Base-by-base conservation (phyloP, 2,113 vertebrate species). In the Oenanthe oenanthe region DNA sequence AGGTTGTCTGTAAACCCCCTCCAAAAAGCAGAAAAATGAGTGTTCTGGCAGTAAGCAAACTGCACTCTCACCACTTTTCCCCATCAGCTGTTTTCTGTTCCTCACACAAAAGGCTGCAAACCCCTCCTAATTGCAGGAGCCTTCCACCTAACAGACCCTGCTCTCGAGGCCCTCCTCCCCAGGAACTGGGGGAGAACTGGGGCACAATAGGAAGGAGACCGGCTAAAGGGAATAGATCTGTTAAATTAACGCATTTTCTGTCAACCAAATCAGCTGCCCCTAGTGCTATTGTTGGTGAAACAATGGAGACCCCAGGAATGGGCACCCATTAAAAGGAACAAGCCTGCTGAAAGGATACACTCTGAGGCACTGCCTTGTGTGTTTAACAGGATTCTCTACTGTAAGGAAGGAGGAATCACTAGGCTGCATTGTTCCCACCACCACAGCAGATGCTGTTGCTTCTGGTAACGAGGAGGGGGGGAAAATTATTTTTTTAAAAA, bases 171-270 rank as follows among this genome's bases (percentile, higher is more conserved):
- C 96, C 95, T 97, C 86, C 96, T 97, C 96, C 90, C 86, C 95
- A 92, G 89, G 88, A 97, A 96, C 95, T 93, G 94, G 97, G 94
- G 95, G 82, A 96, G 86, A 95, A 95, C 68, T 73, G 93, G 80
- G 78, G 96, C 88, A 98, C 96, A 97, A 97, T 95, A 75, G 72
- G 92, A 92, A 93, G 90, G 84, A 97, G 94, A 84, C 81, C 74
- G 65, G 94, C 97, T 97, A 93, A 97, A 98, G 95, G 97, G 95
- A 97, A 95, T 84, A 96, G 91, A 97, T 97, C 97, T 97, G 97
- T 97, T 98, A 96, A 97, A 98, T 98, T 97, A 98, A 98, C 97
- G 97, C 93, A 96, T 96, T 98, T 97, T 98, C 98, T 97, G 97
- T 97, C 96, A 98, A 97, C 95, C 96, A 97, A 97, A 98, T 97